Percentiles rank a stretch among this genome's conserved stretches.
Conservation (phyloP, 1,140 invertebrate species). For the Hypsibius dujardini region DNA sequence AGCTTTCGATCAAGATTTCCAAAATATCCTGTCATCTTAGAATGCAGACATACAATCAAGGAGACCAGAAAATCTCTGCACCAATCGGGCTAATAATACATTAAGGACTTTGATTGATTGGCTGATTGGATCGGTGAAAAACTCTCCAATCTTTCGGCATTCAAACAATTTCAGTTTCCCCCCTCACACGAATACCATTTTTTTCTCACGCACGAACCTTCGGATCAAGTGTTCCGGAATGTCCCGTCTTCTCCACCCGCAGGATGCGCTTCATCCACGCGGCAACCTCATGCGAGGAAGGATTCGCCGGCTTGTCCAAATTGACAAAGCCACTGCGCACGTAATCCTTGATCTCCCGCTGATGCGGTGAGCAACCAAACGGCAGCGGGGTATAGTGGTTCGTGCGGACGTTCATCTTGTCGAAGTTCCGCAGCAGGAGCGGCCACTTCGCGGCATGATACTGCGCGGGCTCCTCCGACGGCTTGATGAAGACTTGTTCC, state of each 20-base stretch:
- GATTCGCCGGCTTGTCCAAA: constrained; percentile 95
- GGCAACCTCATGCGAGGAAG: constrained; percentile 97
- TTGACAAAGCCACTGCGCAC: constrained; percentile 83
- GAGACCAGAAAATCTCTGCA: too few species aligned
- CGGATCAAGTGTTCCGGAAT: constrained; percentile 97
- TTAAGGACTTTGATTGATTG: too few species aligned
- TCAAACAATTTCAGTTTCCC: too few species aligned
- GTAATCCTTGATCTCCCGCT: constrained; percentile 73
- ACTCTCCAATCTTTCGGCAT: too few species aligned
- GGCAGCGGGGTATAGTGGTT: constrained; percentile 88
- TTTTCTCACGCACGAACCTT: constrained; percentile 38
- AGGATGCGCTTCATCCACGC: constrained; percentile 97
- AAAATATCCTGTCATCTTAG: too few species aligned
- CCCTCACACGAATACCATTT: too few species aligned
- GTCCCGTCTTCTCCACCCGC: constrained; percentile 72
- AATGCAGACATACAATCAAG: too few species aligned
- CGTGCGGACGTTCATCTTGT: constrained; percentile 75
- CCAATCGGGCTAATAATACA: too few species aligned
- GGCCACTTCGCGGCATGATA: constrained; percentile 17
- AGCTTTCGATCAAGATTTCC: too few species aligned
- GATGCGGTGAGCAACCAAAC: constrained; percentile 73
- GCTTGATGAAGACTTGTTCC: constrained; percentile 18
- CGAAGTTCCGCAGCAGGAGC: constrained; percentile 57
- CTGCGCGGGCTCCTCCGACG: neutral
- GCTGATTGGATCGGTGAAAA: too few species aligned